These are phyloP conservation scores for Palythoa caribaeorum DNA, from an alignment of 92 coral and sea anemone species.

Conservation along the genomic window DNA sequence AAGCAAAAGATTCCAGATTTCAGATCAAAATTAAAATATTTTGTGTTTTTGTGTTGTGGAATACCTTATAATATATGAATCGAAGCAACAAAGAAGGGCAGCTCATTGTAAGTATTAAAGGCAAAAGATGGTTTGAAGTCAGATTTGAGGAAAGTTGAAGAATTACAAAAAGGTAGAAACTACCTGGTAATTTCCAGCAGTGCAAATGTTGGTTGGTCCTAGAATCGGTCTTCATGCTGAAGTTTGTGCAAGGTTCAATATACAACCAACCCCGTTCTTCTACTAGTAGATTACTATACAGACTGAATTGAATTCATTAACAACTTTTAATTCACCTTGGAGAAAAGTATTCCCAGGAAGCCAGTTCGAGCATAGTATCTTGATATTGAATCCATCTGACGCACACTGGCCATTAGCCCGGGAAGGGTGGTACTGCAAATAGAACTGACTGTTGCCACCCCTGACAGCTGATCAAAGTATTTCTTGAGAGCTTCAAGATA, in stretches of 20 bases:
- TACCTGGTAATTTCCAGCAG: background rate
- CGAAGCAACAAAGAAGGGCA: too few species aligned
- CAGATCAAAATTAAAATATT: too few species aligned
- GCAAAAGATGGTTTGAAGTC: too few species aligned
- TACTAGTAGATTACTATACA: background rate
- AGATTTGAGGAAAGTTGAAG: background rate
- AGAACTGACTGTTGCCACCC: conserved; percentile 74
- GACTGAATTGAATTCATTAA: background rate
- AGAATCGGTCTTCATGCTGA: background rate
- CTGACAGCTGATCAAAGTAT: conserved; percentile 92
- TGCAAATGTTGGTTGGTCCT: background rate
- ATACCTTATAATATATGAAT: too few species aligned
- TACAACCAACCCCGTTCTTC: too few species aligned
- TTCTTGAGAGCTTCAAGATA: conserved; percentile 95
- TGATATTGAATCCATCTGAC: conserved; percentile 99
- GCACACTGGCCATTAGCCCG: conserved; percentile 94
- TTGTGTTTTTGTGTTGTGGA: too few species aligned
- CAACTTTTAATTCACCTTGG: conserved; percentile 71
- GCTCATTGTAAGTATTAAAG: too few species aligned
- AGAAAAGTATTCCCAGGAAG: conserved; percentile 89
- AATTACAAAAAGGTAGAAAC: background rate
- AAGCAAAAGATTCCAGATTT: too few species aligned
- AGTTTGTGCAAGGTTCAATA: background rate
- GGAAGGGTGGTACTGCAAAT: conserved; percentile 89
- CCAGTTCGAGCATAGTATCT: conserved; percentile 98